These are phyloP conservation scores for Xestia sexstrigata DNA, from an alignment of 2,888 invertebrate genomes.

Conservation along the genomic window DNA sequence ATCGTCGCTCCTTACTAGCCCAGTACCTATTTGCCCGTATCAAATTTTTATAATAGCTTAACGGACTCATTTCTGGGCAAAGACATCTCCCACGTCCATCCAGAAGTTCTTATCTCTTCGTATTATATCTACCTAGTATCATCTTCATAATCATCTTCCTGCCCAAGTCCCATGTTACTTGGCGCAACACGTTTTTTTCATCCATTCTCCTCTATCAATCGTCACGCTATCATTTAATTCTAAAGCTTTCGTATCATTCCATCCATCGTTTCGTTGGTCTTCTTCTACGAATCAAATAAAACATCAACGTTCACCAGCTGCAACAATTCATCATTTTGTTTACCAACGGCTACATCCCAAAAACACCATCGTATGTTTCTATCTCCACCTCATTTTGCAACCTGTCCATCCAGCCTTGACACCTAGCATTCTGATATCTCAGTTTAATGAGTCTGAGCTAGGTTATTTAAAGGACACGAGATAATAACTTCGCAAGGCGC, in stretches of 20 bases:
- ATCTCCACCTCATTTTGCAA: constrained; percentile 59
- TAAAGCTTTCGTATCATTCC: too few relatives aligned
- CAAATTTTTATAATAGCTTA: neutral
- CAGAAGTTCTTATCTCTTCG: neutral
- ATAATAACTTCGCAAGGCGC: constrained; percentile 30
- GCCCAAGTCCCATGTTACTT: neutral
- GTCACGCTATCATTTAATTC: too few relatives aligned
- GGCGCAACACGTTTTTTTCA: neutral
- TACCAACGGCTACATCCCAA: neutral
- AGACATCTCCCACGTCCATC: neutral
- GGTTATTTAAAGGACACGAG: constrained; percentile 45
- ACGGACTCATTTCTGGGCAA: neutral
- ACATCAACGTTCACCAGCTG: neutral
- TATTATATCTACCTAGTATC: neutral
- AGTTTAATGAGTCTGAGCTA: constrained; percentile 61
- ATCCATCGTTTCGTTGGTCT: too few relatives aligned
- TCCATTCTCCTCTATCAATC: neutral
- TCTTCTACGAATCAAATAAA: neutral
- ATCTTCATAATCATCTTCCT: neutral
- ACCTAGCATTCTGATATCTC: constrained; percentile 52
- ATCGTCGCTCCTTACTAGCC: neutral
- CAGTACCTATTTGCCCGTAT: neutral
- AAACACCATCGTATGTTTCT: constrained; percentile 44
- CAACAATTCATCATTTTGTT: neutral
- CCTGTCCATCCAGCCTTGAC: constrained; percentile 65